Evolutionary conservation across 1,140 invertebrate species (phyloP).

Genomic region (Meloidogyne floridensis): DNA sequence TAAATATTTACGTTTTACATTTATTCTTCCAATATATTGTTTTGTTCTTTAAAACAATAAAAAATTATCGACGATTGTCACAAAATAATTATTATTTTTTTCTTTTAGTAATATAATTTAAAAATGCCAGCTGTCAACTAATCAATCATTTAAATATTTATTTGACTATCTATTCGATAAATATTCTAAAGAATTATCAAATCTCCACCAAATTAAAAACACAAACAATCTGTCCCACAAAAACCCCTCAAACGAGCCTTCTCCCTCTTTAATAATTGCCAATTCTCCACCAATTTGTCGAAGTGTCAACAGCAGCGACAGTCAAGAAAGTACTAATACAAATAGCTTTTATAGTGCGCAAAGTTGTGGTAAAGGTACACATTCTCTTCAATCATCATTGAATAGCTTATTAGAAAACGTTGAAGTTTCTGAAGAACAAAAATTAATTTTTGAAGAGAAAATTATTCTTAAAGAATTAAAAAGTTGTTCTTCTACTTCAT

Average conservation of each 20-base stretch:
- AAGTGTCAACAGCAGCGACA: conserved; percentile 15
- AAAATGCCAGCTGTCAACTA: neutral
- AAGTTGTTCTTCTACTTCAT: neutral
- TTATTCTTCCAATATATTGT: too few relatives aligned
- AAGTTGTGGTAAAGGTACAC: conserved; percentile 15
- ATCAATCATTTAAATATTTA: neutral
- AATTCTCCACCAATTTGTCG: neutral
- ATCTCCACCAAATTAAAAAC: neutral
- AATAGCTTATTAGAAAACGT: neutral
- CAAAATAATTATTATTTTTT: neutral
- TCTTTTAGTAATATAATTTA: neutral
- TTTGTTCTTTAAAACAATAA: too few relatives aligned
- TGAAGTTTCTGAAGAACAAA: neutral
- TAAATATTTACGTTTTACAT: too few relatives aligned
- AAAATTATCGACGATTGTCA: too few relatives aligned
- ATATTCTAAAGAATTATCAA: neutral
- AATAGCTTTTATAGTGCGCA: conserved; percentile 22
- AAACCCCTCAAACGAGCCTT: neutral
- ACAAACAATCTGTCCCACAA: conserved; percentile 5
- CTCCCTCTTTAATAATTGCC: neutral
- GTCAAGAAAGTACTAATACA: neutral
- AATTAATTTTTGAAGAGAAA: neutral
- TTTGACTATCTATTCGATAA: too few relatives aligned
- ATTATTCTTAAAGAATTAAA: neutral
- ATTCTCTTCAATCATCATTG: neutral